These are phyloP conservation scores for Trichacis sp. DNA, from an alignment of 2,888 invertebrate species.

Conservation along the genomic window DNA sequence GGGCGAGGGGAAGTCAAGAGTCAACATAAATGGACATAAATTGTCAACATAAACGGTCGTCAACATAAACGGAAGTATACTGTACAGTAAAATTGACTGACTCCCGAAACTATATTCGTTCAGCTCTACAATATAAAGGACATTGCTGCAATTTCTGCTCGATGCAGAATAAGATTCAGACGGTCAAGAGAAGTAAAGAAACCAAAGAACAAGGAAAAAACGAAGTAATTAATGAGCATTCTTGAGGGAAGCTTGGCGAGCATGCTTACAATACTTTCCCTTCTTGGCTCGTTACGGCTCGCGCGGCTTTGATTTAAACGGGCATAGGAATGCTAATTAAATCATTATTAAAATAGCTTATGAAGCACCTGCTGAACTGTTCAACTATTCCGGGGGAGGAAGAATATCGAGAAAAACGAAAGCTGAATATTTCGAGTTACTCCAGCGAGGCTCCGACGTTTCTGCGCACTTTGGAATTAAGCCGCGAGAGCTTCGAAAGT, in stretches of 20 bases:
- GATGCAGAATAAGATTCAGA: too few species aligned
- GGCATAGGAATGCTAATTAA: constrained; percentile 67
- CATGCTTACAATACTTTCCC: constrained; percentile 43
- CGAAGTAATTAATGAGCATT: constrained; percentile 61
- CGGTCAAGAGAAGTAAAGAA: constrained; percentile 15
- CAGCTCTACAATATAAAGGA: too few species aligned
- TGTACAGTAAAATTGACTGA: too few species aligned
- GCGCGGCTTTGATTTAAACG: constrained; percentile 50
- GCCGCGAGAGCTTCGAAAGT: constrained; percentile 13
- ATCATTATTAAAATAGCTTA: constrained; percentile 66
- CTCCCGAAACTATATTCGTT: too few species aligned
- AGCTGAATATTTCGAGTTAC: constrained; percentile 40
- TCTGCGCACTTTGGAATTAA: constrained; percentile 6
- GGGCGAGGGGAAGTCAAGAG: too few species aligned
- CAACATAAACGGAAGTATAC: too few species aligned
- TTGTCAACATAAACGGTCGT: too few species aligned
- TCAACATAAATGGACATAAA: too few species aligned
- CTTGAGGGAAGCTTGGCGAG: constrained; percentile 52
- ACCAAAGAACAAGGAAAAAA: constrained; percentile 33
- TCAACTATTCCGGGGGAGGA: constrained; percentile 49
- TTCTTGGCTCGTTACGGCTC: constrained; percentile 43
- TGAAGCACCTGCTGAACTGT: constrained; percentile 50
- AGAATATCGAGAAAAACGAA: constrained; percentile 39
- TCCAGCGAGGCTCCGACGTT: constrained; percentile 3
- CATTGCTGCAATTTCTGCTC: too few species aligned